Percentiles rank a stretch among this genome's conserved stretches.
Conservation (phyloP, 2,797 vertebrate species). For the Sphaeramia orbicularis region DNA sequence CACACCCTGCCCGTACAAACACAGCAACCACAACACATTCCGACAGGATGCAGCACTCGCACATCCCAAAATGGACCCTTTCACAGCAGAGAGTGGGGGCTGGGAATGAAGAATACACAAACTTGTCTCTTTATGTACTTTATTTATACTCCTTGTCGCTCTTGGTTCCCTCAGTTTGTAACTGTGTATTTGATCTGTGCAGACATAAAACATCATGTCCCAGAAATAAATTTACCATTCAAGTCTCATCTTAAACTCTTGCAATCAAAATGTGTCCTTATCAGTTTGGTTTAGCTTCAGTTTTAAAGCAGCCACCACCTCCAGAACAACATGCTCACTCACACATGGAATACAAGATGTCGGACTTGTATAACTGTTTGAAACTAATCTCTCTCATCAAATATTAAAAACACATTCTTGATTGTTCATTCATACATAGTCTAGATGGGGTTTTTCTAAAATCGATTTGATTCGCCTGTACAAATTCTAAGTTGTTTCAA, state of each 20-base stretch:
- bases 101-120: conserved; percentile 24
- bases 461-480: background rate
- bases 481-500: conserved; percentile 17
- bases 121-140: conserved; percentile 9
- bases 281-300: conserved; percentile 19
- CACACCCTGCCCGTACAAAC: conserved; percentile 60
- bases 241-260: conserved; percentile 26
- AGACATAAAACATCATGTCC: conserved; percentile 11
- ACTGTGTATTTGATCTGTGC: conserved; percentile 6
- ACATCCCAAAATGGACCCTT: conserved; percentile 70
- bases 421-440: conserved; percentile 10
- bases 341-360: conserved; percentile 10
- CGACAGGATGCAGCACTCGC: conserved; percentile 58
- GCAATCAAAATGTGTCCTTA: background rate
- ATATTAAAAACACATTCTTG: conserved; percentile 20
- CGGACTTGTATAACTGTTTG: conserved; percentile 15
- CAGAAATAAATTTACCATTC: conserved; percentile 19
- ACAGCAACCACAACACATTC: conserved; percentile 61
- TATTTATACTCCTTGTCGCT: conserved; percentile 5
- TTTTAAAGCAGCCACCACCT: conserved; percentile 18
- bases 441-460: background rate
- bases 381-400: conserved; percentile 20
- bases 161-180: conserved; percentile 5
- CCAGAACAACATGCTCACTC: conserved; percentile 10
- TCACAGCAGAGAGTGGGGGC: conserved; percentile 39